Evolutionary conservation across 2,113 vertebrate genomes (phyloP), one percentile per base, ranked within the genome.

Genomic region (Rissa tridactyla): DNA sequence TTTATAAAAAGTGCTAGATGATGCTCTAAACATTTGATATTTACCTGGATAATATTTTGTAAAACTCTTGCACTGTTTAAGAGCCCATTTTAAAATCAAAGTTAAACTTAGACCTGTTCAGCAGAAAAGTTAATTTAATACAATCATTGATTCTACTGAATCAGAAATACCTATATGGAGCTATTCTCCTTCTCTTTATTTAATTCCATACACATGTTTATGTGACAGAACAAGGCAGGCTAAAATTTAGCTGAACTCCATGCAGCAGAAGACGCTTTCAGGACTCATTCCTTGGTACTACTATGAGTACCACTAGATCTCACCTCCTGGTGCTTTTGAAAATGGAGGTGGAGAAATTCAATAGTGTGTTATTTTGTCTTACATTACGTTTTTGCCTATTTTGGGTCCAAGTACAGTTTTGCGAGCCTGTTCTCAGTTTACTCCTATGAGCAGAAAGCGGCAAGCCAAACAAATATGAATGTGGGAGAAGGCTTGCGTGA

Each of bases 371-470:
- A 21, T 65, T 75, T 81, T 79, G 29, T 51, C 15, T 76, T 44
- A 64, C 16, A 38, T 34, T 55, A n/a, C 17, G 17, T n/a, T 76
- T 86, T 73, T 69, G 4, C 15, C 9, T 79, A 21, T 44, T 85
- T 76, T 25, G n/a, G 14, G 9, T 65, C 70, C 27, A 30, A 51
- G 11, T 27, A 8, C 3, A 49, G 6, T 66, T 83, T 83, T 40
- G 44, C 57, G 14, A 83, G 10, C 6, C 5, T 54, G 21, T 42
- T 79, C 34, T 71, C 21, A 8, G 1, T 65, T 77, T 71, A 49
- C 3, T 83, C 54, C 34, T 65, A 38, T 0, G 0, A 52, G 27
- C 57, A 58, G 38, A 62, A 88, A 29, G 16, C 62, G 36, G 7
- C 9, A 69, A 88, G 19, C 0, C 40, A 70, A 65, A 77, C 4